Evolutionary conservation across 2,888 invertebrate genomes (phyloP).

Genomic region (Ceriagrion tenellum): DNA sequence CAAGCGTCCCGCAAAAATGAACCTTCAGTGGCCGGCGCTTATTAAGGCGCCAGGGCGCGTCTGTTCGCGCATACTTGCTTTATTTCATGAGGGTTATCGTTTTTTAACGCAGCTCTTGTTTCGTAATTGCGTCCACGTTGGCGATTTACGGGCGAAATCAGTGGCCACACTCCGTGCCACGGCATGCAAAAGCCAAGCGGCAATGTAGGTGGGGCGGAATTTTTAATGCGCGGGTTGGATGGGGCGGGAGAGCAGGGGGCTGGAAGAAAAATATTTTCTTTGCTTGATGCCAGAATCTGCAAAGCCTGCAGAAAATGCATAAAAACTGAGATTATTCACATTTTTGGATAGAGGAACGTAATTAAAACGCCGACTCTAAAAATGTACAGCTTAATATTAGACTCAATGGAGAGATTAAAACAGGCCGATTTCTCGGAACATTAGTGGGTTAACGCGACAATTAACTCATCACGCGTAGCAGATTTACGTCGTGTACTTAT

Average conservation of each 20-base stretch:
- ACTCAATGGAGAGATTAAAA: not conserved
- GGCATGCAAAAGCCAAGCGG: not conserved
- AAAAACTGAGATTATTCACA: not conserved
- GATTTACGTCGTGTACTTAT: not conserved
- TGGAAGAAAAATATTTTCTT: not conserved
- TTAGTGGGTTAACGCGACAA: not conserved
- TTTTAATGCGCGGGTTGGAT: not conserved
- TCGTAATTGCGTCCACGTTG: conserved; percentile 10
- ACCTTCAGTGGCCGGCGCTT: conserved; percentile 24
- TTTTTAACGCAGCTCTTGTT: conserved; percentile 37
- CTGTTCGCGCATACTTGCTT: conserved; percentile 11
- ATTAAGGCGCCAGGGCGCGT: not conserved
- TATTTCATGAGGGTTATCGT: conserved; percentile 2
- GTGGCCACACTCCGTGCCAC: conserved; percentile 3
- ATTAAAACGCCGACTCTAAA: not conserved
- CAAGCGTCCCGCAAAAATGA: not conserved
- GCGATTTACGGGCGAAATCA: conserved; percentile 48
- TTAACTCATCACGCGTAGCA: not conserved
- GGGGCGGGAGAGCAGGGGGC: not conserved
- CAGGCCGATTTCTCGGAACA: not conserved
- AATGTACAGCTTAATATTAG: not conserved
- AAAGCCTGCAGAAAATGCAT: not conserved
- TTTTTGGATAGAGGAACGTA: not conserved
- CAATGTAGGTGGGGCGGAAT: not conserved
- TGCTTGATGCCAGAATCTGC: not conserved